phyloP scores from a whole-genome alignment of 2,113 vertebrate species.

The Synchiropus splendidus region DNA sequence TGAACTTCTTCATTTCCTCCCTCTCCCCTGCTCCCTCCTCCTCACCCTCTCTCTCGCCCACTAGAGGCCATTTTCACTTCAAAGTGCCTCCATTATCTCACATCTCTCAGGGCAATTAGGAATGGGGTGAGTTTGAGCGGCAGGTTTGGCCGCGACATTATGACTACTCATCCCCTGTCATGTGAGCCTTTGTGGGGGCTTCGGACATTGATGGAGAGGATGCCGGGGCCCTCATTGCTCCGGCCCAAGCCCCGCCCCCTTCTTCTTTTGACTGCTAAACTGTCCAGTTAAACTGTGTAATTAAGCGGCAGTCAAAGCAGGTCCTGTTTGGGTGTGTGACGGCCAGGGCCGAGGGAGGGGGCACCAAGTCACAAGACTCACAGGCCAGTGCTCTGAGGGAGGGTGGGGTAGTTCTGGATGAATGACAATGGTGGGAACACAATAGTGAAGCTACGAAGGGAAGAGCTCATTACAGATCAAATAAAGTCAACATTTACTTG shows the following conservation, averaged over 20 bases:
- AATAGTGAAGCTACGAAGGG: slow-evolving; percentile 68
- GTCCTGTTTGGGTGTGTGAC: slow-evolving; percentile 77
- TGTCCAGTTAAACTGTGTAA: slow-evolving; percentile 84
- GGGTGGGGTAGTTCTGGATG: slow-evolving; percentile 58
- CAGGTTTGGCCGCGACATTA: slow-evolving; percentile 76
- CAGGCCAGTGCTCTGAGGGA: too few species aligned
- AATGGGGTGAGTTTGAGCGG: slow-evolving; percentile 81
- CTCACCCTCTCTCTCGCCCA: slow-evolving; percentile 69
- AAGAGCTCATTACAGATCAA: slow-evolving; percentile 37
- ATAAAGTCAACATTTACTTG: slow-evolving; percentile 52
- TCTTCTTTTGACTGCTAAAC: slow-evolving; percentile 79
- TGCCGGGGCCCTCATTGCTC: slow-evolving; percentile 32
- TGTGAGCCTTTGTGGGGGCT: slow-evolving; percentile 73
- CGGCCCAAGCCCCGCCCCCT: slow-evolving; percentile 3
- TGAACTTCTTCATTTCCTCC: slow-evolving; percentile 8
- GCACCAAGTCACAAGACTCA: slow-evolving; percentile 53
- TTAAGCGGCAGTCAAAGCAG: slow-evolving; percentile 88
- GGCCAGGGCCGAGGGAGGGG: slow-evolving; percentile 54
- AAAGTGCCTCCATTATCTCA: slow-evolving; percentile 81
- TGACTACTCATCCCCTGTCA: slow-evolving; percentile 77
- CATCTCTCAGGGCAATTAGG: slow-evolving; percentile 89
- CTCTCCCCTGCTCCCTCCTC: slow-evolving; percentile 20
- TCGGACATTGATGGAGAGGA: slow-evolving; percentile 81
- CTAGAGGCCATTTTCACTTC: slow-evolving; percentile 84
- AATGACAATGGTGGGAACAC: slow-evolving; percentile 64